phyloP scores from a whole-genome alignment of 2,888 invertebrate species.

The Hartigia nigra region DNA sequence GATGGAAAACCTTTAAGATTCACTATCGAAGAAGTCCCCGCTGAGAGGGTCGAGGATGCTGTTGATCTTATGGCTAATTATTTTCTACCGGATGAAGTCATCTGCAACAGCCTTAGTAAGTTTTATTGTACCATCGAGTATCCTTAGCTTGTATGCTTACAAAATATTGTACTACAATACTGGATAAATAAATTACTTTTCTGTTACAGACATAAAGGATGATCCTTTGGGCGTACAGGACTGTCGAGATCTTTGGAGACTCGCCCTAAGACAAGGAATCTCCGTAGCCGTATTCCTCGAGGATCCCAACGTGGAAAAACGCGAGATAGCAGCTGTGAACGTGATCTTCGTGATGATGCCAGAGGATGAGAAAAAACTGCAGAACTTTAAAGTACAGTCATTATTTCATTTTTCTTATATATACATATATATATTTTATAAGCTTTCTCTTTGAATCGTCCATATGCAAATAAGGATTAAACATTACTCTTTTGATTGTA shows the following conservation, averaged over 20 bases:
- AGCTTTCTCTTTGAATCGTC: not conserved
- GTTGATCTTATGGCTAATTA: constrained; percentile 44
- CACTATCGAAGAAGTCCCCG: constrained; percentile 55
- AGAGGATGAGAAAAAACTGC: constrained; percentile 24
- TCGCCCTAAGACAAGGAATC: constrained; percentile 50
- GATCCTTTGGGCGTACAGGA: constrained; percentile 43
- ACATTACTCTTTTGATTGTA: not conserved
- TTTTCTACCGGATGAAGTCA: constrained; percentile 50
- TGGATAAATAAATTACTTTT: not conserved
- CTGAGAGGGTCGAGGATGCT: constrained; percentile 50
- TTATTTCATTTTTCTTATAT: too few relatives aligned
- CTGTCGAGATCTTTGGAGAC: constrained; percentile 46
- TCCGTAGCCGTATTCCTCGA: constrained; percentile 59
- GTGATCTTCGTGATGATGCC: constrained; percentile 37
- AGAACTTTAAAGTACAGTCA: constrained; percentile 28
- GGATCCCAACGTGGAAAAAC: constrained; percentile 49
- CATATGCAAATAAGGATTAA: not conserved
- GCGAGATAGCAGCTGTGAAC: constrained; percentile 61
- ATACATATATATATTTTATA: constrained; percentile 9
- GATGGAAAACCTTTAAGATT: constrained; percentile 44
- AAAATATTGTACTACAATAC: not conserved
- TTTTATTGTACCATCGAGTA: constrained; percentile 10
- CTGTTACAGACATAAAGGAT: constrained; percentile 42
- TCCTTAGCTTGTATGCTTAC: not conserved
- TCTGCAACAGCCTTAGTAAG: constrained; percentile 43